These are phyloP conservation scores for Osmerus mordax DNA, from an alignment of 2,113 vertebrate species.

Conservation along the genomic window DNA sequence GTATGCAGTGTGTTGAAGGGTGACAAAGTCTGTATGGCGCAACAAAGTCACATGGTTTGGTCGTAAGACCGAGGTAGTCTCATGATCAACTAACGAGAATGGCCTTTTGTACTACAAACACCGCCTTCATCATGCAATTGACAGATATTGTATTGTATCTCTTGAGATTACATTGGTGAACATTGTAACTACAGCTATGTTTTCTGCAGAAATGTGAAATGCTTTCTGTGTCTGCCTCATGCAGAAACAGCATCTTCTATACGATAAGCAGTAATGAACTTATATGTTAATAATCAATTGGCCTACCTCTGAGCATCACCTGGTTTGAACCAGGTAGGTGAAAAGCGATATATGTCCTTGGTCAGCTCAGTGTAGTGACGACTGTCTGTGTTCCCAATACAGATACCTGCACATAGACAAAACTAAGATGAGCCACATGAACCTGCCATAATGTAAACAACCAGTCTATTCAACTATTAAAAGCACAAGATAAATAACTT, in stretches of 20 bases:
- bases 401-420: constrained; percentile 72
- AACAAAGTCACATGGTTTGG: constrained; percentile 4
- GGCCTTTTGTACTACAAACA: neutral
- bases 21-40: neutral
- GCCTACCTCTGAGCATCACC: constrained; percentile 75
- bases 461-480: neutral
- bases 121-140: neutral
- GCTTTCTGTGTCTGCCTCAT: no score
- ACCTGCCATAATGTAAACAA: neutral
- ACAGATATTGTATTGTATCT: neutral
- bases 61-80: neutral
- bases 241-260: neutral
- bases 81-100: neutral
- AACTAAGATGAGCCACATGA: neutral
- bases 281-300: neutral
- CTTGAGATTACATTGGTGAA: no score
- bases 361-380: constrained; percentile 82
- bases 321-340: constrained; percentile 71
- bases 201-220: no score
- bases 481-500: neutral
- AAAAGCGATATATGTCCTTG: constrained; percentile 81
- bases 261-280: neutral
- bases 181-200: no score
- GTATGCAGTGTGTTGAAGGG: neutral
- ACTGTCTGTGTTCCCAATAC: constrained; percentile 88